Evolutionary conservation across 2,113 vertebrate species (phyloP).

Genomic region (Campylomormyrus numenius): DNA sequence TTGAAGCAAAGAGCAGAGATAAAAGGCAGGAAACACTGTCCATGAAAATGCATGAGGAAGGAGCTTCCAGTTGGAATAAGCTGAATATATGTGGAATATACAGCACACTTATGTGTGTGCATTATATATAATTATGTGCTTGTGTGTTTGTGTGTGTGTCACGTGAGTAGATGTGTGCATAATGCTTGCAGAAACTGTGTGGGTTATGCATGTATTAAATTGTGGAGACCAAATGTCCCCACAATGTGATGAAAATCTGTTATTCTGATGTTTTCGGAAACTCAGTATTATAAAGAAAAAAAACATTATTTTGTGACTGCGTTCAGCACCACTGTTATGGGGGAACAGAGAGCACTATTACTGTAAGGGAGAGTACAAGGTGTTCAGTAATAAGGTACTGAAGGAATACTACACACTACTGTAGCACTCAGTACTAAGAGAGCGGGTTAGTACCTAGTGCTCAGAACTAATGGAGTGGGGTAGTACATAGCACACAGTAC

Average conservation of each 20-base stretch:
- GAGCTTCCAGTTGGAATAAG: conserved; percentile 18
- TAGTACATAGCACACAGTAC: not conserved
- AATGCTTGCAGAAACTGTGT: no score
- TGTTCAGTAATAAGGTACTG: not conserved
- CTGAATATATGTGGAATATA: not conserved
- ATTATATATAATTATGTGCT: not conserved
- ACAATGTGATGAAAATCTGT: no score
- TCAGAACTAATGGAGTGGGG: not conserved
- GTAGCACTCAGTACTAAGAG: not conserved
- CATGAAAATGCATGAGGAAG: conserved; percentile 33
- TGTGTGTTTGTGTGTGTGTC: not conserved
- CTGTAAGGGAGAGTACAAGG: not conserved
- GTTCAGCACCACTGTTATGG: not conserved
- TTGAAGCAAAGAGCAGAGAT: not conserved
- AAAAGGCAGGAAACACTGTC: conserved; percentile 1
- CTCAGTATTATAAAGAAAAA: no score
- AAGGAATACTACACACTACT: not conserved
- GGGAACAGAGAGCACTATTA: not conserved
- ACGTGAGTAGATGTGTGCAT: not conserved
- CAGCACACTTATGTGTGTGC: not conserved
- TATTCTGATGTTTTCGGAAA: no score
- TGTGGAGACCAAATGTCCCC: no score
- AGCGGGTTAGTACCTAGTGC: not conserved
- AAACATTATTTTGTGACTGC: no score
- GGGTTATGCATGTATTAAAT: no score